phyloP scores from a whole-genome alignment of 2,113 vertebrate species.

The Cavia porcellus region DNA sequence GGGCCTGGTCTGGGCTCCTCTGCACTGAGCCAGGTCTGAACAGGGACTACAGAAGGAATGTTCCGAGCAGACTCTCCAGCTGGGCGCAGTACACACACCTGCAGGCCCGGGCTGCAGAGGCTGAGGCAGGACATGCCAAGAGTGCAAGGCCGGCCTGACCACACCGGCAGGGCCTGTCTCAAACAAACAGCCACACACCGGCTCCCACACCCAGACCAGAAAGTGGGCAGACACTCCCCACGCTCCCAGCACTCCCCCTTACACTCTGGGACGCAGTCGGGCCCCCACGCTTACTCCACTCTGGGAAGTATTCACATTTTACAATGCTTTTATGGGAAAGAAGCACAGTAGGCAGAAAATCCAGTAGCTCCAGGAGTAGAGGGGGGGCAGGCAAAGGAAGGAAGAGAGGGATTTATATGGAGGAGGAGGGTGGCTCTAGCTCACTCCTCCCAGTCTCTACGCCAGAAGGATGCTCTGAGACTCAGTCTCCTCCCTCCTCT shows the following conservation, averaged over 20 bases:
- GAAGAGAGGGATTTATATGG: neutral
- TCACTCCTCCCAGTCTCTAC: neutral
- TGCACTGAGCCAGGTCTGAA: neutral
- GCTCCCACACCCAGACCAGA: neutral
- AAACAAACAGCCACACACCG: neutral
- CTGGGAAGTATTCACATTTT: neutral
- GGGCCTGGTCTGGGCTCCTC: neutral
- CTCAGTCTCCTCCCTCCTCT: neutral
- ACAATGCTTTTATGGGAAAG: slow-evolving; percentile 34
- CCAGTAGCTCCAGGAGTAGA: neutral
- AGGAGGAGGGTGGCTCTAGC: neutral
- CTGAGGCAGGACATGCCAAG: neutral
- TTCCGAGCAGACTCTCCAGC: neutral
- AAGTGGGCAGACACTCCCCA: neutral
- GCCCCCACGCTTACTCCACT: neutral
- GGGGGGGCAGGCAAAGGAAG: neutral
- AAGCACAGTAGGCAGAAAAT: neutral
- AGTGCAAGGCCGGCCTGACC: neutral
- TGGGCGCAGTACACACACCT: neutral
- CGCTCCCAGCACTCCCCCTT: neutral
- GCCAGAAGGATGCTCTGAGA: neutral
- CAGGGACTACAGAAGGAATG: neutral
- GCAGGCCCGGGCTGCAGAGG: neutral
- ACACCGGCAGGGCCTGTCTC: neutral
- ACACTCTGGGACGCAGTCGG: neutral